A percentile compares a stretch with the other conserved stretches of the same genome.
These are phyloP conservation scores for Epizoanthus ramosus DNA, from an alignment of 92 coral and sea anemone genomes.

Conservation along the genomic window DNA sequence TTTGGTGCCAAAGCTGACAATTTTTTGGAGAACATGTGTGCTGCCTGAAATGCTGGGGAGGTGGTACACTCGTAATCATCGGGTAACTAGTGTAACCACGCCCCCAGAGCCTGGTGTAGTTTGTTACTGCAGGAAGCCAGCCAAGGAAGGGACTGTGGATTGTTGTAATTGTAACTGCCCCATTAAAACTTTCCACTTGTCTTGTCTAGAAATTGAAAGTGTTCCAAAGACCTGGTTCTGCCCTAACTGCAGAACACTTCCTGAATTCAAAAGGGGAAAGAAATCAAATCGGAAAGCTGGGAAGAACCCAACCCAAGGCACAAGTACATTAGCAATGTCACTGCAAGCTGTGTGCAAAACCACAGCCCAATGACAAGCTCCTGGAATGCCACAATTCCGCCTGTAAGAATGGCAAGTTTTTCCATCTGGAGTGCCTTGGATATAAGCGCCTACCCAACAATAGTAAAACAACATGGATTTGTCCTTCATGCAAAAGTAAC, in stretches of 20 bases:
- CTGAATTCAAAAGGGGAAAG: conserved; percentile 54
- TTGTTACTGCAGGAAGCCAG: conserved; percentile 45
- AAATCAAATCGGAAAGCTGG: background rate
- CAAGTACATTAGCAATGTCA: too few relatives aligned
- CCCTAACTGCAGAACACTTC: conserved; percentile 59
- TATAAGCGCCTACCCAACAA: conserved; percentile 4
- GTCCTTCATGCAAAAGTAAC: background rate
- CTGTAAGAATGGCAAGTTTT: conserved; percentile 8
- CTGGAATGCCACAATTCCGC: conserved; percentile 2
- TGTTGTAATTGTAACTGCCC: conserved; percentile 50
- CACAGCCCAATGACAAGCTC: conserved; percentile 9
- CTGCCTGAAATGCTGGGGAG: conserved; percentile 64
- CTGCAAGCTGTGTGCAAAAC: background rate
- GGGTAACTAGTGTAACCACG: background rate
- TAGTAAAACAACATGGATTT: background rate
- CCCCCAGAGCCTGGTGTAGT: background rate
- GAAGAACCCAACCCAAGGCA: too few relatives aligned
- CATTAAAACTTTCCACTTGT: conserved; percentile 45
- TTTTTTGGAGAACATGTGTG: conserved; percentile 60
- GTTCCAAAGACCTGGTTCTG: conserved; percentile 68
- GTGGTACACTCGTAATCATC: conserved; percentile 73
- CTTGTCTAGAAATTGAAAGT: conserved; percentile 50
- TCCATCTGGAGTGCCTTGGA: background rate
- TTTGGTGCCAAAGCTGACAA: conserved; percentile 46
- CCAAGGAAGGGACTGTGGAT: conserved; percentile 20